Percentiles rank a stretch among this genome's conserved stretches.
phyloP scores from a whole-genome alignment of 2,888 invertebrate genomes.

The Scaptomyza reducta region DNA sequence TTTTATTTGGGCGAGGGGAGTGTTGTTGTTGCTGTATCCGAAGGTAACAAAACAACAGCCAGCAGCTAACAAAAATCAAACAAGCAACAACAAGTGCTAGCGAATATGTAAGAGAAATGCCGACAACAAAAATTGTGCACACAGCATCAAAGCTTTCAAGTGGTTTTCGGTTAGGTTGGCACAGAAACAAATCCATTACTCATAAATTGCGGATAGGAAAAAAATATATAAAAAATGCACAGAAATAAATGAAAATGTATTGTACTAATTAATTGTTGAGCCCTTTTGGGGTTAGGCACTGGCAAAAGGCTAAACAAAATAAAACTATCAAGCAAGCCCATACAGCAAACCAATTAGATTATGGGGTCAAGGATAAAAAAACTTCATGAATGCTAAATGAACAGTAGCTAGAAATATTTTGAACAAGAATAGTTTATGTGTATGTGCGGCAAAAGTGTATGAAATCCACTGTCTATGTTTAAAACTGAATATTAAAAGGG shows the following conservation, averaged over 20 bases:
- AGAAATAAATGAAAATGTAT: conserved; percentile 18
- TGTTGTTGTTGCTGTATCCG: conserved; percentile 3
- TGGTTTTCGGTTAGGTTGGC: conserved; percentile 13
- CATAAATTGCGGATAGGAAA: conserved; percentile 18
- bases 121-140: conserved; percentile 33
- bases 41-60: conserved; percentile 26
- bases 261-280: conserved; percentile 64
- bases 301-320: neutral
- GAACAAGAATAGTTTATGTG: neutral
- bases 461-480: neutral
- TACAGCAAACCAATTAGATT: conserved; percentile 47
- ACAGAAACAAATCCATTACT: conserved; percentile 10
- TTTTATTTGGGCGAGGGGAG: neutral
- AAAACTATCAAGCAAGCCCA: conserved; percentile 10
- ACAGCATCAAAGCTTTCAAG: conserved; percentile 32
- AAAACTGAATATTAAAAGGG: neutral
- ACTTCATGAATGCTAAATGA: conserved; percentile 13
- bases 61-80: conserved; percentile 9
- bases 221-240: neutral
- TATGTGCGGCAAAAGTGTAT: neutral
- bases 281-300: conserved; percentile 17
- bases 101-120: conserved; percentile 50
- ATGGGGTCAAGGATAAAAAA: conserved; percentile 55
- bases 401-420: conserved; percentile 20
- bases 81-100: conserved; percentile 17